Percentiles rank a stretch among this genome's conserved stretches.
phyloP scores from a whole-genome alignment of 2,113 vertebrate species.

The Xenopus tropicalis region UCB_Xtro_10.0 CM004447.2:78567501-78568000 shows the following conservation, averaged over 20 bases:
- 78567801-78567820: conserved; percentile 20
- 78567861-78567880: background rate
- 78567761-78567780: conserved; percentile 36
- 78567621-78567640: conserved; percentile 28
- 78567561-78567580: background rate
- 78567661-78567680: background rate
- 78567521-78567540: background rate
- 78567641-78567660: background rate
- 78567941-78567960: background rate
- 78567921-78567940: background rate
- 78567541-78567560: background rate
- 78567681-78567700: conserved; percentile 6
- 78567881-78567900: background rate
- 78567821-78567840: conserved; percentile 15
- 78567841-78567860: background rate
- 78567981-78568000: no score
- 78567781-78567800: conserved; percentile 40
- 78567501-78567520: no score
- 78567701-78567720: conserved; percentile 11
- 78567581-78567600: background rate
- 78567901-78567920: background rate
- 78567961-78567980: no score
- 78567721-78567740: conserved; percentile 15
- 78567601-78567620: conserved; percentile 5
- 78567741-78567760: conserved; percentile 34